Base-by-base conservation (phyloP, 1,140 invertebrate species). In the Zaprionus davidi region DNA sequence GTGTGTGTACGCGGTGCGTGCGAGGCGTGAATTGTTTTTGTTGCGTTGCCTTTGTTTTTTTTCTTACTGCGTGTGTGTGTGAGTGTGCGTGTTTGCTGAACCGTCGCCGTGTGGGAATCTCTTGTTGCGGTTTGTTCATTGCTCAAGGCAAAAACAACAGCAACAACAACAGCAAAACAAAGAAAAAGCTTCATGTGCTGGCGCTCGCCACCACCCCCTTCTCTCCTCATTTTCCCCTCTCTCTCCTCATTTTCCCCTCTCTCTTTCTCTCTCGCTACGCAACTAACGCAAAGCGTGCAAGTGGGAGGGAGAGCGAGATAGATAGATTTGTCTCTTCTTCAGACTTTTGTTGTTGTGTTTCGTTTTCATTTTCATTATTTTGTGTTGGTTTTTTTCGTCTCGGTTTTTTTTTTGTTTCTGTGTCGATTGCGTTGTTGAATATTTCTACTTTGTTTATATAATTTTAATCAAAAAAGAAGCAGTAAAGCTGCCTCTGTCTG, bases 381-480 rank as follows among this genome's bases (percentile, higher is more conserved):
- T 63, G 56, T 63, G 46, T 69, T 67, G 57, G 59, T 70, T 81
- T 75, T 70, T 78, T 81, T 34, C 38, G 15, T 55, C 64, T 34
- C 31, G 31, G 31, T 34, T 34, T 70, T 64, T 58, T 80, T 81
- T 84, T 90, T 63, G n/a, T 78, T 91, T 76, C 73, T 90, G 79
- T 85, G 88, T 82, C 83, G 88, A 91, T 91, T 91, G 88, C 88
- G 81, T 82, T 90, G 88, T 91, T 91, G 81, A 91, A 85, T 91
- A 91, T 91, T 91, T 91, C 88, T 79, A 91, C 88, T 87, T 88
- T 91, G 88, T 91, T 91, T 91, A 91, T 88, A 91, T 91, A 91
- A 91, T 91, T 85, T 91, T 91, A 91, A 91, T 84, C 71, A 90
- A 85, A 90, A 75, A 75, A 79, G 70, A 85, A 90, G 44, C 66